Conservation (phyloP, 2,797 vertebrate species). For the Lithobates pipiens region DNA sequence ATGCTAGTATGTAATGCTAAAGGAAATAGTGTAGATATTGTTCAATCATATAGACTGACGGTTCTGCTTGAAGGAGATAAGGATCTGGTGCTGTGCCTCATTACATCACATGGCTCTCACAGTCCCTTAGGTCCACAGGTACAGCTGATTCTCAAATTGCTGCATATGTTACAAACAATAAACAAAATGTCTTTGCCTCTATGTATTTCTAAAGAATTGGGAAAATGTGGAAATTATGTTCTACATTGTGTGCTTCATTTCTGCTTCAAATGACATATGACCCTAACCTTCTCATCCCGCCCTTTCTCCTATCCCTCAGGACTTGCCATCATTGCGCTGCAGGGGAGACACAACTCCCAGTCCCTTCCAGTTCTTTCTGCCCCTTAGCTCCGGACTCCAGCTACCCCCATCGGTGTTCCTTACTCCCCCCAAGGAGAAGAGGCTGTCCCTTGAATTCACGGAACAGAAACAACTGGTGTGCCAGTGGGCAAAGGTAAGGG, state of each 20-base stretch:
- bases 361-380: constrained; percentile 89
- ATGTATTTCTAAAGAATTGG: too few relatives aligned
- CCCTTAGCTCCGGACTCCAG: constrained; percentile 81
- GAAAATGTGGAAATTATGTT: too few relatives aligned
- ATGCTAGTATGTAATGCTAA: too few relatives aligned
- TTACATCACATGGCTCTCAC: too few relatives aligned
- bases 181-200: too few relatives aligned
- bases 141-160: too few relatives aligned
- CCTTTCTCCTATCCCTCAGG: constrained; percentile 70
- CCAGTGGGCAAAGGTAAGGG: constrained; percentile 88
- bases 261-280: neutral
- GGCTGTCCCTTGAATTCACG: constrained; percentile 81
- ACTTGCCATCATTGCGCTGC: constrained; percentile 76
- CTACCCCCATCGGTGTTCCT: constrained; percentile 85
- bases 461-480: constrained; percentile 88
- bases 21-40: too few relatives aligned
- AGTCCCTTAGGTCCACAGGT: too few relatives aligned
- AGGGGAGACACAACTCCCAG: constrained; percentile 81
- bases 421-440: constrained; percentile 81
- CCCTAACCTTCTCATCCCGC: neutral
- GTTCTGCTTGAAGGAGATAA: too few relatives aligned
- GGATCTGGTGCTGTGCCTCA: too few relatives aligned
- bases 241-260: neutral
- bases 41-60: too few relatives aligned
- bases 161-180: too few relatives aligned